A percentile compares a stretch with the other conserved stretches of the same genome.
Evolutionary conservation across 1,140 invertebrate species (phyloP).

Genomic region (Neoseiulus cucumeris): DNA sequence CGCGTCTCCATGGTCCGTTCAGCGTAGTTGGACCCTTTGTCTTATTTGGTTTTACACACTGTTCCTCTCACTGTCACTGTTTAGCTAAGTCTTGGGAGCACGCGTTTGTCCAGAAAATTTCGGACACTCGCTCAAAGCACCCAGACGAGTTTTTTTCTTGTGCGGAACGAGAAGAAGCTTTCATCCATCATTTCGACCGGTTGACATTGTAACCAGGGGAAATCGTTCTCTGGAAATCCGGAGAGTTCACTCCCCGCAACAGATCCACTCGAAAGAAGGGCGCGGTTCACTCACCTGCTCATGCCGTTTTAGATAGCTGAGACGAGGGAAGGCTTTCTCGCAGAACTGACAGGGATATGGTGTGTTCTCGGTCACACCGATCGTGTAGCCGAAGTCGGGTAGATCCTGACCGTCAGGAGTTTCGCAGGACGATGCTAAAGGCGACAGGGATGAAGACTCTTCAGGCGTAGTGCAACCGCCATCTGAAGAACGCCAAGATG

Average conservation of each 20-base stretch:
- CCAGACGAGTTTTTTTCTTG: too few relatives aligned
- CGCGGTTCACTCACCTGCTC: slow-evolving; percentile 48
- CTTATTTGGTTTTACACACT: too few relatives aligned
- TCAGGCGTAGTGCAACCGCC: slow-evolving; percentile 31
- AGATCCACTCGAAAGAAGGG: not conserved
- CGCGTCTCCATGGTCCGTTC: too few relatives aligned
- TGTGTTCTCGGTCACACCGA: slow-evolving; percentile 46
- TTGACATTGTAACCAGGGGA: not conserved
- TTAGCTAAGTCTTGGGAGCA: too few relatives aligned
- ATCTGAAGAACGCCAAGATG: slow-evolving; percentile 37
- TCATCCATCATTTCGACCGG: too few relatives aligned
- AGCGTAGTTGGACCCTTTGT: too few relatives aligned
- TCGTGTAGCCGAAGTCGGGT: slow-evolving; percentile 38
- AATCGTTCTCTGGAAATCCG: not conserved
- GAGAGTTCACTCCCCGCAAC: not conserved
- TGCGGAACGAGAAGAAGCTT: too few relatives aligned
- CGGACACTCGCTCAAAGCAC: too few relatives aligned
- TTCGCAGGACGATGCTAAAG: slow-evolving; percentile 27
- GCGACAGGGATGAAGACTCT: slow-evolving; percentile 34
- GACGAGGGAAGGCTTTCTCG: slow-evolving; percentile 65
- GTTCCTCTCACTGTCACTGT: too few relatives aligned
- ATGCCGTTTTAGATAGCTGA: slow-evolving; percentile 70
- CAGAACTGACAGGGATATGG: slow-evolving; percentile 77
- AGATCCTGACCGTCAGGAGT: slow-evolving; percentile 30
- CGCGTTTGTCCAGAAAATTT: too few relatives aligned